Evolutionary conservation across 2,113 vertebrate species (phyloP), one percentile per base, ranked within the genome.

Genomic region (Alligator sinensis): DNA sequence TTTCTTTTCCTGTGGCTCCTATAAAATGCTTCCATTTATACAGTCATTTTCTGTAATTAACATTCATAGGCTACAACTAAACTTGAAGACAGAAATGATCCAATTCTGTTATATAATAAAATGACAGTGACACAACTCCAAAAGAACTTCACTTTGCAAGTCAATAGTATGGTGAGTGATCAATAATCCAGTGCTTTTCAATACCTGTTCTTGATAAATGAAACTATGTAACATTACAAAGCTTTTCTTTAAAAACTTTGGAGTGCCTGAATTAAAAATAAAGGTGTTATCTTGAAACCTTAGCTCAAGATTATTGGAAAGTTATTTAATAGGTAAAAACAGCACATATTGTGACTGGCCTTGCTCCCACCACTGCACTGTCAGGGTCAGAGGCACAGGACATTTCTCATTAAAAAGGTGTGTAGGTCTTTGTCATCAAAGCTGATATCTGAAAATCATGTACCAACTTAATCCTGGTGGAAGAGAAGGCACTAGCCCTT

Each of bases 91-190:
- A 98, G 99, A 92, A 99, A 98, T 62, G 99, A 99, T 87, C 99
- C 99, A 1, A 98, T 99, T 96, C 79, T 99, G 86, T 97, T 99
- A 85, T 99, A 99, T 93, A 98, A 99, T 93, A 99, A 99, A 98
- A 99, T 99, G 99, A 98, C 98, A 9, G 81, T 99, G 89, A 96
- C 96, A 21, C 97, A 98, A 82, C 77, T 99, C 47, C 98, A 98
- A 21, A 95, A 66, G 18, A 99, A 99, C 96, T 99, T 98, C 95
- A 98, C 98, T n/a, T 81, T 99, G 77, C 98, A 97, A 94, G 96
- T 99, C 14, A 70, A 97, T 61, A 82, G 94, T 0, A 95, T 96
- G 98, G 99, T 99, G 97, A 98, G 98, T 86, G 72, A 83, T 82
- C 76, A 63, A 59, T 55, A 84, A 64, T 10, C n/a, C 61, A 25